These are phyloP conservation scores for Pogonomyrmex barbatus DNA, from an alignment of 1,140 invertebrate genomes.

Conservation along the genomic window DNA sequence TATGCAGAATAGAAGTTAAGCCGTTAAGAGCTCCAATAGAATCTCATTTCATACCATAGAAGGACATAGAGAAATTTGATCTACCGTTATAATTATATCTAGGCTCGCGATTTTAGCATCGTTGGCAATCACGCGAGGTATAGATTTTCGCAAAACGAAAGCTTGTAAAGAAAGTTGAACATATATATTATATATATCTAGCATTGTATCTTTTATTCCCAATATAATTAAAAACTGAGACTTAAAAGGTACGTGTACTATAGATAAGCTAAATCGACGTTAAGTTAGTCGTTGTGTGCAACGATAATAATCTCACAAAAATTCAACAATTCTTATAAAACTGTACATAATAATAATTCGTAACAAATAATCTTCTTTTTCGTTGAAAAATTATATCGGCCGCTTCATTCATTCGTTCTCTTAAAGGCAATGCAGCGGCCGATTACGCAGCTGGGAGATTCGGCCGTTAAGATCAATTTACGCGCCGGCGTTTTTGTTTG, in stretches of 20 bases:
- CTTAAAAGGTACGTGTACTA: background rate
- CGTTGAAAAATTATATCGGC: background rate
- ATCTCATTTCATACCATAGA: slow-evolving; percentile 20
- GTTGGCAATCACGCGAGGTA: background rate
- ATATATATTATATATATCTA: background rate
- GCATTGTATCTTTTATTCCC: background rate
- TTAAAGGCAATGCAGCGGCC: background rate
- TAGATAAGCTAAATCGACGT: background rate
- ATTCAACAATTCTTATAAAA: background rate
- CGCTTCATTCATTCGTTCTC: background rate
- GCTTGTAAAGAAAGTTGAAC: background rate
- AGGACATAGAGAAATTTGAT: slow-evolving; percentile 18
- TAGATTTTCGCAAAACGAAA: background rate
- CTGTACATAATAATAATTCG: background rate
- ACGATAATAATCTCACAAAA: background rate
- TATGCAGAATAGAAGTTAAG: slow-evolving; percentile 32
- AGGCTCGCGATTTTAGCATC: background rate
- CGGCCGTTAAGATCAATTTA: slow-evolving; percentile 27
- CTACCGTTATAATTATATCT: slow-evolving; percentile 29
- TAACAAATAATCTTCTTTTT: background rate
- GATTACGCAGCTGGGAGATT: background rate
- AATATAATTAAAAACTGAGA: slow-evolving; percentile 8
- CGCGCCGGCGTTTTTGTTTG: background rate
- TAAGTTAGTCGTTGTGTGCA: background rate
- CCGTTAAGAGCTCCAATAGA: background rate